These are phyloP conservation scores for Philotrypesis tridentata DNA, from an alignment of 1,140 invertebrate species.

Conservation along the genomic window DNA sequence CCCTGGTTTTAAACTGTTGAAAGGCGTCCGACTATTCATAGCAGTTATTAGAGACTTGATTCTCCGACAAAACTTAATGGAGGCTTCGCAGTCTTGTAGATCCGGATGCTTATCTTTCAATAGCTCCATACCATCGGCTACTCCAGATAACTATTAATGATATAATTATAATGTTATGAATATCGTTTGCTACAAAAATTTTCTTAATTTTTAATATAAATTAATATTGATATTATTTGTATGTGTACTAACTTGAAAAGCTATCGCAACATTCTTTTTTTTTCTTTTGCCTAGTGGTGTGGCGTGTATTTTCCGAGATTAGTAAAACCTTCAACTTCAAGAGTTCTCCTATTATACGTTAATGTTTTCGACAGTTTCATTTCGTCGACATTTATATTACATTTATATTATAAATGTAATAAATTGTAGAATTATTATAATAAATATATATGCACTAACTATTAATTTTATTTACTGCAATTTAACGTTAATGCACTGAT, in stretches of 20 bases:
- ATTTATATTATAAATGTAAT: neutral
- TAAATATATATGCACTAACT: neutral
- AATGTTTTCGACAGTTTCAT: constrained; percentile 11
- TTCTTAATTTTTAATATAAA: too few relatives aligned
- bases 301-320: constrained; percentile 43
- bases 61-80: constrained; percentile 7
- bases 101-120: constrained; percentile 10
- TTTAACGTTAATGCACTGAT: too few relatives aligned
- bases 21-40: too few relatives aligned
- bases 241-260: constrained; percentile 33
- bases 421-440: neutral
- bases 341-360: neutral
- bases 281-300: constrained; percentile 33
- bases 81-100: neutral
- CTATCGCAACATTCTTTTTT: constrained; percentile 35
- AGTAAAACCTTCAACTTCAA: constrained; percentile 26
- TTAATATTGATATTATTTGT: too few relatives aligned
- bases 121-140: constrained; percentile 18
- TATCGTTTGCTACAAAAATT: too few relatives aligned
- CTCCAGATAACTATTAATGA: too few relatives aligned
- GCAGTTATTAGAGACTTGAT: neutral
- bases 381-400: constrained; percentile 14
- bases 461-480: too few relatives aligned
- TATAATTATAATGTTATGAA: too few relatives aligned
- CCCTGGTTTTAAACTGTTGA: too few relatives aligned